Evolutionary conservation across 2,113 vertebrate species (phyloP), one percentile per base, ranked within the genome.

Genomic region (Actenoides lindsayi): DNA sequence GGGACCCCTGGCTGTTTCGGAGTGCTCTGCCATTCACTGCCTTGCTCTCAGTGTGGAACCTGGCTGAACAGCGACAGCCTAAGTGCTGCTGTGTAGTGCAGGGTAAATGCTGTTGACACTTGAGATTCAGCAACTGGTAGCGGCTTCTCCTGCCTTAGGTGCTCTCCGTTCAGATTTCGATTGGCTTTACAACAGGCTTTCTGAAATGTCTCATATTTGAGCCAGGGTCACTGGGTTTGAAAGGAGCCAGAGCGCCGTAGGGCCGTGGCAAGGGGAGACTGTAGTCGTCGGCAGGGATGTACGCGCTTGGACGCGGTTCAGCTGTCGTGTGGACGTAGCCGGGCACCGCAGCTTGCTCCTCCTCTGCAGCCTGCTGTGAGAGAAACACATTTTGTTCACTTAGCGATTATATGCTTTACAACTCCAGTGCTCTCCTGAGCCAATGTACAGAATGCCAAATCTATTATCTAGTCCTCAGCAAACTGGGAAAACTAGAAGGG

Each of bases 151-250:
- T 77, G 25, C 37, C 56, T 39, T 19, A 20, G 50, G 53, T 53
- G 60, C 44, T 39, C 54, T 60, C 39, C 21, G 8, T n/a, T 98
- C 97, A 99, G 60, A 98, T 98, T 95, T 99, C 98, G 53, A 98
- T 97, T 27, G 98, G 97, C 87, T 98, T 98, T 69, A 96, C 51
- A 28, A 89, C 50, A 11, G 99, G 98, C 87, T 99, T 99, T 95
- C 98, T 98, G 84, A 99, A 97, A 83, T 99, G 98, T 73, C 99
- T 98, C 75, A 98, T 98, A 57, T 98, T 98, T 48, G 97, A 94
- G 16, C 98, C 97, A 4, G 97, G 97, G 51, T 98, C 97, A 3
- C 85, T 95, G 19, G 98, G 98, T 62, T 98, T 99, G 96, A 99
- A 99, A 10, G 99, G 99, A 93, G 98, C 96, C 88, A 96, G 87